Percentiles rank a stretch among this genome's conserved stretches.
Evolutionary conservation across 2,113 vertebrate genomes (phyloP).

Genomic region (Lichenostomus cassidix): DNA sequence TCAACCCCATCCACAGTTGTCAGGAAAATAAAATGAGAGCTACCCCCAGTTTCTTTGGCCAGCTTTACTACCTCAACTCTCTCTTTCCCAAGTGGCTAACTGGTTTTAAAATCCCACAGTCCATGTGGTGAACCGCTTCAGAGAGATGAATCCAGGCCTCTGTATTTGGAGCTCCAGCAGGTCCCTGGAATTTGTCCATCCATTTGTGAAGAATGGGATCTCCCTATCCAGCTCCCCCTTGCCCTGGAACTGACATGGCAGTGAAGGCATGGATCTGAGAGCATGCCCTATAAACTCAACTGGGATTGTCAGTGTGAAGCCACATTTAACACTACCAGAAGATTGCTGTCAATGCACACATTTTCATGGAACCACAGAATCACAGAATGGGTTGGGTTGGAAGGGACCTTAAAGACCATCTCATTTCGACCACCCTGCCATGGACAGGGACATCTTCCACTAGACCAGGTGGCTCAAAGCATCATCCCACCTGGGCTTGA

Average conservation of each 20-base stretch:
- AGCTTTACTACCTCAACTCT: background rate
- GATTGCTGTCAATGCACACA: background rate
- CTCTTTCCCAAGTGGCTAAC: background rate
- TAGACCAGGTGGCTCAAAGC: background rate
- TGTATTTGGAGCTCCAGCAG: background rate
- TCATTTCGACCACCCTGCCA: rapidly evolving
- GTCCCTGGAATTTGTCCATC: background rate
- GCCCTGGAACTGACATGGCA: background rate
- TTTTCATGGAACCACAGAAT: background rate
- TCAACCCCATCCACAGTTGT: background rate
- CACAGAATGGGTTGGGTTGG: background rate
- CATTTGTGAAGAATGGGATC: background rate
- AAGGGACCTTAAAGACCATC: background rate
- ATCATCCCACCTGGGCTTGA: background rate
- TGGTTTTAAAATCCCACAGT: background rate
- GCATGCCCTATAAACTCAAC: rapidly evolving
- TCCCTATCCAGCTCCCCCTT: background rate
- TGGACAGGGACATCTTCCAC: background rate
- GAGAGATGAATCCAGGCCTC: background rate
- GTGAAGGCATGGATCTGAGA: background rate
- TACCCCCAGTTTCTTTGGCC: background rate
- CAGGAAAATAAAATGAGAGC: background rate
- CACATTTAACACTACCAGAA: background rate
- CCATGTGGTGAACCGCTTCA: background rate
- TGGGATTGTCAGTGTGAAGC: background rate